Evolutionary conservation across 2,888 invertebrate genomes (phyloP).

Genomic region (Hyalella azteca): DNA sequence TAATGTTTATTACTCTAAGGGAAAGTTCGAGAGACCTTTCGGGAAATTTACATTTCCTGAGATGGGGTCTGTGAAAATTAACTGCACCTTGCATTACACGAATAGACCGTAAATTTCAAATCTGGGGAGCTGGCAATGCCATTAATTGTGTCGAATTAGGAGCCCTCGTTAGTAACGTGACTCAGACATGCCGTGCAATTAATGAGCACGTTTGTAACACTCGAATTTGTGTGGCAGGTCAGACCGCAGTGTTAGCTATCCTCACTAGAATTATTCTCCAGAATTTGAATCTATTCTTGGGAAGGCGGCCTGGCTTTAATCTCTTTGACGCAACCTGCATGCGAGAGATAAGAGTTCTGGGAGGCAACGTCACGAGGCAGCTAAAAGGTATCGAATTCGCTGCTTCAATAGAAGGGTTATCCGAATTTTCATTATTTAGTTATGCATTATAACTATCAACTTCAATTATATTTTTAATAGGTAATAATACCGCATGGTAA

Average conservation of each 20-base stretch:
- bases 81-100: neutral
- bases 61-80: neutral
- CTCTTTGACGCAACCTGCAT: no score
- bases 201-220: constrained; percentile 17
- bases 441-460: no score
- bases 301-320: neutral
- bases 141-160: constrained; percentile 27
- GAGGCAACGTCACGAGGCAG: no score
- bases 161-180: constrained; percentile 32
- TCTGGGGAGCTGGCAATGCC: neutral
- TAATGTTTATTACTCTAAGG: neutral
- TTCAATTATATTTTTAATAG: no score
- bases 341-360: no score
- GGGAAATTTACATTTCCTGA: no score
- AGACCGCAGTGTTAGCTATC: neutral
- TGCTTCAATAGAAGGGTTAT: no score
- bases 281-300: neutral
- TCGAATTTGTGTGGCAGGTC: neutral
- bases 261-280: neutral
- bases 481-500: no score
- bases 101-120: neutral
- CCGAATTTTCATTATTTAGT: no score
- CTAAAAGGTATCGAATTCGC: no score
- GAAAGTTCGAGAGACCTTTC: neutral
- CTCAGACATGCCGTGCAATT: constrained; percentile 19